Percentiles rank a stretch among this genome's conserved stretches.
These are phyloP conservation scores for Drosophila greeni DNA, from an alignment of 2,888 invertebrate species.

Conservation along the genomic window DNA sequence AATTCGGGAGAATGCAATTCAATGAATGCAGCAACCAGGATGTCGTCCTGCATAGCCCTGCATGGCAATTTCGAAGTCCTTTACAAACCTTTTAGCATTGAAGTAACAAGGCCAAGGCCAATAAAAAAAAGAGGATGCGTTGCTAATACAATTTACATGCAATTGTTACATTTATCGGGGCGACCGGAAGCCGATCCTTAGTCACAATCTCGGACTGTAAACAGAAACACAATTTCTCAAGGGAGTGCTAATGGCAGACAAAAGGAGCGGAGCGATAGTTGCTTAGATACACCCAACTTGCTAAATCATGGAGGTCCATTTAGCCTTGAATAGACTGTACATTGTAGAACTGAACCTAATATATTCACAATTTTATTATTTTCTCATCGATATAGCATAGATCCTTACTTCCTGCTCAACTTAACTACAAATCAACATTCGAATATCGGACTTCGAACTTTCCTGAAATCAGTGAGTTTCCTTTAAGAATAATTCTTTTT, in stretches of 20 bases:
- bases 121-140: conserved; percentile 28
- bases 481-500: not conserved
- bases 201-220: conserved; percentile 19
- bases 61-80: conserved; percentile 24
- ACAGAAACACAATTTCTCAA: conserved; percentile 27
- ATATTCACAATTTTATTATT: not conserved
- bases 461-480: not conserved
- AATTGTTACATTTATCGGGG: conserved; percentile 35
- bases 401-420: not conserved
- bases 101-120: conserved; percentile 28
- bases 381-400: not conserved
- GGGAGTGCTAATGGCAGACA: conserved; percentile 34
- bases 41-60: conserved; percentile 24
- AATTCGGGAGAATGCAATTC: conserved; percentile 44
- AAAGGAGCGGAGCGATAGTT: conserved; percentile 32
- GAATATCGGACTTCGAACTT: too few species aligned
- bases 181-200: conserved; percentile 40
- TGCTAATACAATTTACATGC: conserved; percentile 42
- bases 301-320: conserved; percentile 21
- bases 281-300: conserved; percentile 16
- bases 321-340: conserved; percentile 6
- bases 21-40: conserved; percentile 28
- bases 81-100: conserved; percentile 24
- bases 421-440: not conserved
- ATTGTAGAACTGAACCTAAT: not conserved